Conservation (phyloP, 2,888 invertebrate species). For the Fabriciana adippe region DNA sequence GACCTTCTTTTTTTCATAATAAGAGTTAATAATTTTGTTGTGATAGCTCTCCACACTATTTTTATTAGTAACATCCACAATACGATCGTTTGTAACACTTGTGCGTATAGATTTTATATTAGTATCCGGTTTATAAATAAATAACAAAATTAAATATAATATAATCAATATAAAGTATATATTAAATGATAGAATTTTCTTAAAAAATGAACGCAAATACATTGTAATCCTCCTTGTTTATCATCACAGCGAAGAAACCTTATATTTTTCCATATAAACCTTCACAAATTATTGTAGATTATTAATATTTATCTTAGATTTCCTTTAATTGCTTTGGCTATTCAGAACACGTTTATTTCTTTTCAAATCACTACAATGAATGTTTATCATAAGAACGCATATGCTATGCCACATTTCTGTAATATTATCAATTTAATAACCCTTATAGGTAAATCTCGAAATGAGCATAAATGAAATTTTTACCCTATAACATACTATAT, state of each 20-base stretch:
- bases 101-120: constrained; percentile 6
- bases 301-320: neutral
- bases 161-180: constrained; percentile 28
- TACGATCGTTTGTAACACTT: constrained; percentile 16
- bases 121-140: constrained; percentile 27
- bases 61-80: constrained; percentile 7
- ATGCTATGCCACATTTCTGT: neutral
- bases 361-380: constrained; percentile 1
- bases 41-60: constrained; percentile 16
- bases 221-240: neutral
- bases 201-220: constrained; percentile 4
- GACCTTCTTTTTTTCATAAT: constrained; percentile 50
- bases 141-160: constrained; percentile 28
- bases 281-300: neutral
- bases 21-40: constrained; percentile 41
- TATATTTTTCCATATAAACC: too few relatives aligned
- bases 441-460: neutral
- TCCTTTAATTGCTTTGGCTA: neutral
- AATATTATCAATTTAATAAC: neutral
- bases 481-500: too few relatives aligned
- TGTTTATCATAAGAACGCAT: constrained; percentile 1
- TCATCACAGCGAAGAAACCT: neutral
- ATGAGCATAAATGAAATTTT: too few relatives aligned
- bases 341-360: constrained; percentile 12
- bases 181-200: constrained; percentile 22